Conservation (phyloP, 2,113 vertebrate genomes). For the Laterallus jamaicensis region DNA sequence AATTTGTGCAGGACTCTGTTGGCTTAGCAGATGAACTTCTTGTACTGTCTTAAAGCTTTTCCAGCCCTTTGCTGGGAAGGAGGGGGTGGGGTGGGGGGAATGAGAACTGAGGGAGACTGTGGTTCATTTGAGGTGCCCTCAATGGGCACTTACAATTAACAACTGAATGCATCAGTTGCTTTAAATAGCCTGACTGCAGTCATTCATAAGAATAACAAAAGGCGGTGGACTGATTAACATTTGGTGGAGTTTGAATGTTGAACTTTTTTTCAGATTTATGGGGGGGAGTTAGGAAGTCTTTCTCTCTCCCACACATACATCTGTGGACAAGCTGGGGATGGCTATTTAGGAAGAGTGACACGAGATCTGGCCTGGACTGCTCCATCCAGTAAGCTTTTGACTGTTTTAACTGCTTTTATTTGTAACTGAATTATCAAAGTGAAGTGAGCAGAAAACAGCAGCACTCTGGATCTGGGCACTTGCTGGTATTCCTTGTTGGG, state of each 20-base stretch:
- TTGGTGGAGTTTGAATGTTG: background rate
- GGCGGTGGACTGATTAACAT: constrained; percentile 7
- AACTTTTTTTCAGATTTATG: constrained; percentile 20
- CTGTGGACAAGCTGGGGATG: background rate
- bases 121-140: constrained; percentile 57
- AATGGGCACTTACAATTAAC: constrained; percentile 56
- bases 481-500: background rate
- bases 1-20: background rate
- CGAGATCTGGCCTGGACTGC: background rate
- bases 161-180: constrained; percentile 54
- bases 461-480: background rate
- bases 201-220: constrained; percentile 65
- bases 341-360: background rate
- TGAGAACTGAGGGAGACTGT: constrained; percentile 31
- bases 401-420: background rate
- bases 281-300: constrained; percentile 13
- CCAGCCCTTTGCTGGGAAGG: background rate
- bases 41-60: constrained; percentile 17
- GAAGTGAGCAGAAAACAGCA: background rate
- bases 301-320: background rate
- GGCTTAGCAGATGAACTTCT: constrained; percentile 20
- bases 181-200: constrained; percentile 58
- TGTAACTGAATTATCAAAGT: background rate
- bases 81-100: background rate
- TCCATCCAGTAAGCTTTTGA: background rate